These are phyloP conservation scores for Diplolepis rosae DNA, from an alignment of 2,888 invertebrate species.

Conservation along the genomic window DNA sequence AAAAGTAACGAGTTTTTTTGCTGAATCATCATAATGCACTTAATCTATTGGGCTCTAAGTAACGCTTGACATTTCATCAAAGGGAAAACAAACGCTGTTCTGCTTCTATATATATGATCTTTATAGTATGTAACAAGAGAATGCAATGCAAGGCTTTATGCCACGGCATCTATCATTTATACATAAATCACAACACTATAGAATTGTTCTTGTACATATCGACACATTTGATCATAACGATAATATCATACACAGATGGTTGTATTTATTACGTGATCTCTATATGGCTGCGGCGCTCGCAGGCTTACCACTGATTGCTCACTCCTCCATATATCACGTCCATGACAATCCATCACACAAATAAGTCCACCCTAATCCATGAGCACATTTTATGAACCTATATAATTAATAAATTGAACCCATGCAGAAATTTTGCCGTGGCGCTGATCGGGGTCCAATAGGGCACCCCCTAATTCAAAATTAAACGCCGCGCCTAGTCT, in stretches of 20 bases:
- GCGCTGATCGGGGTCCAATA: too few relatives aligned
- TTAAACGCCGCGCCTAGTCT: too few relatives aligned
- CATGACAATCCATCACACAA: constrained; percentile 24
- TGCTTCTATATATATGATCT: constrained; percentile 37
- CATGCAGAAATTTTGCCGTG: too few relatives aligned
- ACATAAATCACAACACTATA: constrained; percentile 62
- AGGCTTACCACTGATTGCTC: constrained; percentile 73
- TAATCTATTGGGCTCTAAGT: background rate
- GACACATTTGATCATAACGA: constrained; percentile 51
- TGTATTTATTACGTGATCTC: constrained; percentile 55
- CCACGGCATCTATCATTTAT: constrained; percentile 61
- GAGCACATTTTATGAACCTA: background rate
- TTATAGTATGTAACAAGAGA: constrained; percentile 27
- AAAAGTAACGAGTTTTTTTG: constrained; percentile 2
- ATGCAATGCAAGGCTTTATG: constrained; percentile 41
- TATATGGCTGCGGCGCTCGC: constrained; percentile 72
- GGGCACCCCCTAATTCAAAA: too few relatives aligned
- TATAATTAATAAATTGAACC: too few relatives aligned
- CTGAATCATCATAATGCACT: constrained; percentile 16
- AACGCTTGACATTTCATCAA: constrained; percentile 8
- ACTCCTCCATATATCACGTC: constrained; percentile 49
- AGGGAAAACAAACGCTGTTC: constrained; percentile 38
- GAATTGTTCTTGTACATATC: constrained; percentile 60
- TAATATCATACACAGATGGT: constrained; percentile 40
- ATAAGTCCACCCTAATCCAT: background rate